phyloP scores from a whole-genome alignment of 2,797 vertebrate species.

The Phoebastria nigripes region DNA sequence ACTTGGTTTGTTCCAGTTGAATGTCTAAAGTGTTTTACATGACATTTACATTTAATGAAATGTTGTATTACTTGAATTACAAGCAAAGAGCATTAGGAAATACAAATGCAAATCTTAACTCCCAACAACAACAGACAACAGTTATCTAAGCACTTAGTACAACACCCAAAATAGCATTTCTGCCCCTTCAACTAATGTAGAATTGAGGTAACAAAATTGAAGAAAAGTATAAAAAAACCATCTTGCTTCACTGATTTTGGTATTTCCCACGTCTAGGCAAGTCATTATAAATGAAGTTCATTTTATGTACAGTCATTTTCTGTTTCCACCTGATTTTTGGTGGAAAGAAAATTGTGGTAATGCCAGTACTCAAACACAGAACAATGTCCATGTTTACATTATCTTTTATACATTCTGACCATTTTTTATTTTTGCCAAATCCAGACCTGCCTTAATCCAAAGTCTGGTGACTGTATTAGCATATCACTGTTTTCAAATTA shows the following conservation, averaged over 20 bases:
- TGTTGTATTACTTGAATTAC: background rate
- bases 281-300: background rate
- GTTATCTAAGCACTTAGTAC: background rate
- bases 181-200: background rate
- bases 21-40: conserved; percentile 11
- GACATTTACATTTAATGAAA: conserved; percentile 25
- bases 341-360: background rate
- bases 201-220: background rate
- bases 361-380: background rate
- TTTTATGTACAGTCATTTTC: background rate
- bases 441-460: background rate
- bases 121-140: background rate
- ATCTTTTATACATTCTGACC: background rate
- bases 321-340: background rate
- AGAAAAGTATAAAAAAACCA: background rate
- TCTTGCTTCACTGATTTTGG: background rate
- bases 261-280: background rate
- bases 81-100: conserved; percentile 2
- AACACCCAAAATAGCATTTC: background rate
- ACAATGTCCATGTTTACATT: background rate
- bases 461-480: fast-evolving
- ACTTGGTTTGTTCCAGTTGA: background rate
- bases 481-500: background rate
- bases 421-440: background rate
- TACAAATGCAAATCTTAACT: background rate